phyloP scores from a whole-genome alignment of 1,140 invertebrate genomes.

The Maniola jurtina region DNA sequence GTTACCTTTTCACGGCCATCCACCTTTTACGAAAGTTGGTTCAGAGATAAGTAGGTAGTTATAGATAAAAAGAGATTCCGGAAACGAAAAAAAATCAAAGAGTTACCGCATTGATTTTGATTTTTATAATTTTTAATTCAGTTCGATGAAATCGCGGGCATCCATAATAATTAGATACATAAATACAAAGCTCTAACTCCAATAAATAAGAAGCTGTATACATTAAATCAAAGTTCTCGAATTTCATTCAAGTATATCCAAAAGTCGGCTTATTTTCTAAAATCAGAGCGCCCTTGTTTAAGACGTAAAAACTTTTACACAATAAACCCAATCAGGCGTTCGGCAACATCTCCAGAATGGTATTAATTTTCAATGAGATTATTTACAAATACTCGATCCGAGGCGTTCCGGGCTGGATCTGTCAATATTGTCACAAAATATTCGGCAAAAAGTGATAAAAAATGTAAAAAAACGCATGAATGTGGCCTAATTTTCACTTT shows the following conservation, averaged over 20 bases:
- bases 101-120: no score
- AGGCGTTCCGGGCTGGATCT: conserved; percentile 45
- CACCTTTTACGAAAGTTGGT: no score
- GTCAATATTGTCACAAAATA: conserved; percentile 76
- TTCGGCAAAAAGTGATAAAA: conserved; percentile 40
- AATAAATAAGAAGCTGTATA: background rate
- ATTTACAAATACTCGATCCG: conserved; percentile 70
- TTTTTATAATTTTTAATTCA: no score
- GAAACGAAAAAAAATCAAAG: no score
- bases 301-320: conserved; percentile 53
- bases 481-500: conserved; percentile 75
- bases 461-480: conserved; percentile 48
- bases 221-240: background rate
- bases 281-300: conserved; percentile 49
- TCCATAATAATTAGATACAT: no score
- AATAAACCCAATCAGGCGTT: conserved; percentile 66
- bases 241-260: conserved; percentile 22
- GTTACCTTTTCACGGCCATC: no score
- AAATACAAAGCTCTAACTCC: no score
- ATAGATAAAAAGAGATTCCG: no score
- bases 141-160: no score
- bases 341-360: conserved; percentile 48
- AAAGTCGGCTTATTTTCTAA: conserved; percentile 42
- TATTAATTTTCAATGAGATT: conserved; percentile 75
- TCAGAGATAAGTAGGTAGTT: no score